Base-by-base conservation (phyloP, 1,140 invertebrate species). In the Procambarus virginalis region DNA sequence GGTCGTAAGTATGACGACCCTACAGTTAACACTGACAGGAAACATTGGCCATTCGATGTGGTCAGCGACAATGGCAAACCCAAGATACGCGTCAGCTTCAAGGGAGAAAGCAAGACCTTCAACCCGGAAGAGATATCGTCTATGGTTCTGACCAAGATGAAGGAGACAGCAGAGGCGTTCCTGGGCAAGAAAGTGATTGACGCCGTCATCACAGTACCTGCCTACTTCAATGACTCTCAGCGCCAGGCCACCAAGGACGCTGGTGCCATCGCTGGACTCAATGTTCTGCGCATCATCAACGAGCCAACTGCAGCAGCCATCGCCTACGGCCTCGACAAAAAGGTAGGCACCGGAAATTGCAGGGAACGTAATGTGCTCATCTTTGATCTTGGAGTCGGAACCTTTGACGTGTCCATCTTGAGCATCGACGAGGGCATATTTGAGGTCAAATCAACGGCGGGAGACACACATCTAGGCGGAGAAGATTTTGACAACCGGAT, bases 31-130 rank as follows among this genome's bases (percentile, higher is more conserved):
- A 95, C 95, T 75, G 98, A 99, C 93, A 99, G 99, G 97, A 99
- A 98, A 94, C 97, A 99, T 94, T 99, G 98, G 98, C 98, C 98
- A 2, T 99, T 99, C 94, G 96, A 96, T 89, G 98, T 99, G 3
- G 95, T 98, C 89, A 97, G 95, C 91, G 97, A 98, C 93, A 95
- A 95, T 91, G 95, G 96, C 58, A 98, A 98, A 95, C 98, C 95
- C 95, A 94, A 98, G 97, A 95, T 98, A 97, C 91, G 94, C 70
- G 94, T 94, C 0, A 95, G 96, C 89, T 98, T 98, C 95, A 98
- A 98, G 93, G 96, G 96, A 0, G 98, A 97, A 93, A 94, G 93
- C 9, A 97, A 97, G 93, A 95, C 93, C 46, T 98, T 98, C 94
- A 95, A 96, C 12, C 97, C 97, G 1, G 97, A 98, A 17, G 80